These are phyloP conservation scores for Perognathus longimembris DNA, from an alignment of 2,113 vertebrate genomes.

Conservation along the genomic window DNA sequence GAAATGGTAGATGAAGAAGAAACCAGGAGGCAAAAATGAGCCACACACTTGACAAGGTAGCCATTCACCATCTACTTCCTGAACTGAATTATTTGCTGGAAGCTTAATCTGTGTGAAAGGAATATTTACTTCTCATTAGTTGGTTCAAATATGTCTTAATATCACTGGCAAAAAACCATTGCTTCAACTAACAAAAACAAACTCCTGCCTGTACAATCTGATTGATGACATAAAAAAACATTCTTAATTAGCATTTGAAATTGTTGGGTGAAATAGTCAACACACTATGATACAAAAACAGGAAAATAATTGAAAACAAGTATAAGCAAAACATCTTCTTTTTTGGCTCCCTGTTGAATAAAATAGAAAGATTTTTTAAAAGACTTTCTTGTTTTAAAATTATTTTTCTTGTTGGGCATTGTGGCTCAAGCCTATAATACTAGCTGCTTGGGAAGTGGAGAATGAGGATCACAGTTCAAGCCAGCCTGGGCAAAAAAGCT, in stretches of 20 bases:
- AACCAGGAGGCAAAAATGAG: not conserved
- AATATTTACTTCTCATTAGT: constrained; percentile 46
- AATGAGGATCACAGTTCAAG: too few species aligned
- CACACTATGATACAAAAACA: constrained; percentile 9
- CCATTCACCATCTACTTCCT: not conserved
- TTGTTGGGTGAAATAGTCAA: not conserved
- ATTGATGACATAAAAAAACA: not conserved
- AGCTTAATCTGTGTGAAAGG: constrained; percentile 53
- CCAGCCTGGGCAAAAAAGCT: too few species aligned
- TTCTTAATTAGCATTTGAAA: constrained; percentile 13
- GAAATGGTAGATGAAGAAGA: not conserved
- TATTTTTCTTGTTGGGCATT: not conserved
- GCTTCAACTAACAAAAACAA: constrained; percentile 45
- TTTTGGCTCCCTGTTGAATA: not conserved
- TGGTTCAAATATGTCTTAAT: constrained; percentile 51
- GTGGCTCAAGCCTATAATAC: too few species aligned
- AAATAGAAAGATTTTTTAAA: not conserved
- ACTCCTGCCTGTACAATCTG: not conserved
- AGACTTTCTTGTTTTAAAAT: not conserved
- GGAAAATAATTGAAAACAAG: not conserved
- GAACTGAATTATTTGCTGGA: constrained; percentile 31
- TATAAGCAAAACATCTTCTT: not conserved
- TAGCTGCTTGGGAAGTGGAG: too few species aligned
- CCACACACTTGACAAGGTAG: not conserved
- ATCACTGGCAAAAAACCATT: constrained; percentile 46